Evolutionary conservation across 2,797 vertebrate species (phyloP).

Genomic region (Tragelaphus oryx): DNA sequence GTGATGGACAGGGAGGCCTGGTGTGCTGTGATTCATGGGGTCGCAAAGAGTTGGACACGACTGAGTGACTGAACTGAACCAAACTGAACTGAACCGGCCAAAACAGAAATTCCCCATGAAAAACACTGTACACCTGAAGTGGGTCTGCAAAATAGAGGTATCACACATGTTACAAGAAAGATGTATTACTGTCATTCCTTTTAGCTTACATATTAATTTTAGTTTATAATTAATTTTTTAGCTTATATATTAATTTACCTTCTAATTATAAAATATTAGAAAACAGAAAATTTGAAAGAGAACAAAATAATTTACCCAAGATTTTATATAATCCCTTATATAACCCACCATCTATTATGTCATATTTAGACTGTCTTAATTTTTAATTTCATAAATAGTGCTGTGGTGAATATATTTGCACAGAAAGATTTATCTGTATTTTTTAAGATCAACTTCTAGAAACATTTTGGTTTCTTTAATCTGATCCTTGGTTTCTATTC

Average conservation of each 20-base stretch:
- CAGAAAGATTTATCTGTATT: background rate
- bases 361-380: background rate
- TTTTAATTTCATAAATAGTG: conserved; percentile 29
- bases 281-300: conserved; percentile 6
- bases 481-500: background rate
- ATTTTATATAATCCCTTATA: background rate
- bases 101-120: background rate
- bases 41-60: no score
- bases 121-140: background rate
- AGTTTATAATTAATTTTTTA: background rate
- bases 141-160: background rate
- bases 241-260: background rate
- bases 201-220: background rate
- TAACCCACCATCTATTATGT: background rate
- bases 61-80: no score
- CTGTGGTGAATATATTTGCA: background rate
- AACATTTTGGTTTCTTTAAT: background rate
- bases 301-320: background rate
- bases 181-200: background rate
- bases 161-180: background rate
- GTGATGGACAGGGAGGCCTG: no score
- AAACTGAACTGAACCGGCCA: no score
- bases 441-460: background rate
- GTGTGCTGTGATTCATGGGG: no score
- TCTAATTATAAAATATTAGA: background rate